These are phyloP conservation scores for Chaetodon auriga DNA, from an alignment of 2,113 vertebrate genomes.

Conservation along the genomic window DNA sequence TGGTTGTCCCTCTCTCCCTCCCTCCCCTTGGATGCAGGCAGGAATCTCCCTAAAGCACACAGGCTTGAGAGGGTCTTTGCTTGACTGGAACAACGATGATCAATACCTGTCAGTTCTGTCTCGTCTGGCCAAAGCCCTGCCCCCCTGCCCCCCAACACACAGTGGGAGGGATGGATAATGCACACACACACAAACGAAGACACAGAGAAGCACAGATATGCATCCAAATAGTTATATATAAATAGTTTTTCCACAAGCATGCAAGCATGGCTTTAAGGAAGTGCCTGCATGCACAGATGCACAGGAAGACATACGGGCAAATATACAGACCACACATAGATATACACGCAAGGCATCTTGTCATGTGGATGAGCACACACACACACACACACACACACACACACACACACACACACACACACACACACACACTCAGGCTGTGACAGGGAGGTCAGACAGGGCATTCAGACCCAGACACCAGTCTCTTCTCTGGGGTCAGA, in stretches of 20 bases:
- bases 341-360: constrained; percentile 34
- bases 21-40: constrained; percentile 65
- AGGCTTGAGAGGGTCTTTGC: constrained; percentile 79
- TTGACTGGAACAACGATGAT: constrained; percentile 79
- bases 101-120: constrained; percentile 86
- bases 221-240: constrained; percentile 25
- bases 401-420: constrained; percentile 44
- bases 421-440: constrained; percentile 47
- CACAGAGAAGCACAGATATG: constrained; percentile 27
- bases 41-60: constrained; percentile 74
- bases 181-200: constrained; percentile 33
- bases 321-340: constrained; percentile 32
- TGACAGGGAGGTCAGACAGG: constrained; percentile 81
- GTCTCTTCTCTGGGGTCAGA: constrained; percentile 81
- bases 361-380: constrained; percentile 46
- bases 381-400: constrained; percentile 46
- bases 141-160: constrained; percentile 38
- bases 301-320: constrained; percentile 36
- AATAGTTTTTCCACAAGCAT: constrained; percentile 10
- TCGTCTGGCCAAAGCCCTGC: constrained; percentile 70
- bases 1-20: constrained; percentile 50
- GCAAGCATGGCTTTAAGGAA: not conserved
- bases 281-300: constrained; percentile 32
- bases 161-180: constrained; percentile 29
- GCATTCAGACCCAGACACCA: constrained; percentile 81